Evolutionary conservation across 2,888 invertebrate species (phyloP).

Genomic region (Folsomia candida): DNA sequence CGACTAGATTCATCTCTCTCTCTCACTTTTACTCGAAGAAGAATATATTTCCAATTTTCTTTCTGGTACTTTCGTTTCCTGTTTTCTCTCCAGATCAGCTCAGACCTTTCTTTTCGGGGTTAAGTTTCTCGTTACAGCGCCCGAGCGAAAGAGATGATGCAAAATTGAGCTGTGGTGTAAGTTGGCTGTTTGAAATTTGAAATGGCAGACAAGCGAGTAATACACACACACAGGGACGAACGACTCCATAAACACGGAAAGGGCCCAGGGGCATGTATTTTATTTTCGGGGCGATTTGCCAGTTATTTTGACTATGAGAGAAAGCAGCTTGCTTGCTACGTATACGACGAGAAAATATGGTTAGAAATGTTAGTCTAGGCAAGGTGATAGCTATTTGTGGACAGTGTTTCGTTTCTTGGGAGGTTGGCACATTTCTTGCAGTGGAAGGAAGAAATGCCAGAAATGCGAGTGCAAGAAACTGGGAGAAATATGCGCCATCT

Average conservation of each 20-base stretch:
- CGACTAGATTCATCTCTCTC: neutral
- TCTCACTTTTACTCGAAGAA: too few species aligned
- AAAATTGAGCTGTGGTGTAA: neutral
- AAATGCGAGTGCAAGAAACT: too few species aligned
- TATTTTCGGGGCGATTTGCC: neutral
- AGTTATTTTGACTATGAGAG: neutral
- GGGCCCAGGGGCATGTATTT: slow-evolving; percentile 3
- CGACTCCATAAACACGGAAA: neutral
- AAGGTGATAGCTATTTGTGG: too few species aligned
- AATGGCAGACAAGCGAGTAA: neutral
- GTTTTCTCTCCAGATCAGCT: neutral
- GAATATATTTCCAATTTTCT: slow-evolving; percentile 5
- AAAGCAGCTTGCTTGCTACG: too few species aligned
- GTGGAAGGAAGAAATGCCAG: too few species aligned
- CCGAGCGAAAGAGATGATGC: neutral
- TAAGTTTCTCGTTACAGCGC: neutral
- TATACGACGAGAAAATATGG: too few species aligned
- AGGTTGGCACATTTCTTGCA: too few species aligned
- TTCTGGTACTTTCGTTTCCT: neutral
- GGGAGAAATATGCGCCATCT: too few species aligned
- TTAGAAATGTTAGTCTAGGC: too few species aligned
- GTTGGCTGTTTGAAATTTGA: slow-evolving; percentile 4
- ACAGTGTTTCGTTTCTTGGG: too few species aligned
- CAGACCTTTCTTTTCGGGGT: neutral
- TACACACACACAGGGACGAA: too few species aligned